Evolutionary conservation across 1,140 invertebrate species (phyloP).

Genomic region (Drosophila sp.): DNA sequence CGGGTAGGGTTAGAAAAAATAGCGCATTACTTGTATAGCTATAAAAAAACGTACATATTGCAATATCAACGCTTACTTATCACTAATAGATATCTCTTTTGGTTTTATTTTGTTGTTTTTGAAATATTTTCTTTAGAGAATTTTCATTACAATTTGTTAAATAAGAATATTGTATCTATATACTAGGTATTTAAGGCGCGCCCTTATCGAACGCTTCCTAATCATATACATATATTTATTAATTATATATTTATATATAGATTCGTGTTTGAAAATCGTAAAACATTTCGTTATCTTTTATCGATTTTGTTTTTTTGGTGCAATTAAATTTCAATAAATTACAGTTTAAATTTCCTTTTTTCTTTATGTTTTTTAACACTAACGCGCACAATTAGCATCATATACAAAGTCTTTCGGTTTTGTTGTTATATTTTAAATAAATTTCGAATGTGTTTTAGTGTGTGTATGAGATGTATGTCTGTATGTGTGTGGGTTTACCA

Average conservation of each 20-base stretch:
- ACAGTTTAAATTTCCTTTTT: slow-evolving; percentile 50
- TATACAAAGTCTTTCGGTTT: slow-evolving; percentile 81
- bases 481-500: slow-evolving; percentile 28
- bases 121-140: slow-evolving; percentile 19
- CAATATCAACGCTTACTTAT: slow-evolving; percentile 71
- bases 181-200: slow-evolving; percentile 65
- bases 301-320: slow-evolving; percentile 61
- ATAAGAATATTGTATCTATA: slow-evolving; percentile 57
- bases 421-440: slow-evolving; percentile 59
- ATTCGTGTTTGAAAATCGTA: slow-evolving; percentile 66
- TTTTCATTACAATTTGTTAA: slow-evolving; percentile 55
- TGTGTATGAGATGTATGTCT: slow-evolving; percentile 15
- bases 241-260: slow-evolving; percentile 33
- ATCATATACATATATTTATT: slow-evolving; percentile 59
- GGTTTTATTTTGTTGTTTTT: slow-evolving; percentile 53
- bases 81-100: slow-evolving; percentile 63
- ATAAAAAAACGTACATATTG: slow-evolving; percentile 70
- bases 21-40: slow-evolving; percentile 50
- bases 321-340: slow-evolving; percentile 80
- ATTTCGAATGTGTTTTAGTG: slow-evolving; percentile 59
- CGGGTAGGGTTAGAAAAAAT: slow-evolving; percentile 53
- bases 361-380: slow-evolving; percentile 53
- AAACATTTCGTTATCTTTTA: slow-evolving; percentile 52
- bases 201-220: slow-evolving; percentile 63
- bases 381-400: slow-evolving; percentile 73